Evolutionary conservation across 2,113 vertebrate genomes (phyloP), one percentile per base, ranked within the genome.

Genomic region (Mus spicilegus): DNA sequence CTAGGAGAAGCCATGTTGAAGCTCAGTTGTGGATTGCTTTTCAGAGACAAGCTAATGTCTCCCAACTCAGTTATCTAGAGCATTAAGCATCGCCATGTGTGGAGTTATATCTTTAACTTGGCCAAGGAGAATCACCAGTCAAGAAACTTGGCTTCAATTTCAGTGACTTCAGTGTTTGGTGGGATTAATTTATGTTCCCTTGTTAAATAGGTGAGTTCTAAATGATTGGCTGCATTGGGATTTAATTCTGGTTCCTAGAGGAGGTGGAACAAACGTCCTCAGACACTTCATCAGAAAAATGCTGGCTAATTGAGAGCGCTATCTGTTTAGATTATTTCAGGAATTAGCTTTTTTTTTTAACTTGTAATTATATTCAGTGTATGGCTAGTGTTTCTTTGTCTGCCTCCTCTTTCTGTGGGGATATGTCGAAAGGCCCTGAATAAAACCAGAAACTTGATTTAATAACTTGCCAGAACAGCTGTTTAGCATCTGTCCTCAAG

Each of bases 181-280:
- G 88, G 70, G 84, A 94, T 96, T 51, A 0, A 0, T 94, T 98
- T 87, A 94, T 67, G 63, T 98, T 90, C 33, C 87, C 73, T 70
- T 92, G 20, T 91, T 95, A 96, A 96, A 91, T 80, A 96, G 97
- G 93, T 97, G 12, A 97, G 97, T 94, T 98, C 89, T 95, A 95
- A 97, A 96, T 97, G 51, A 97, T 30, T 3, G 33, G 80, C 90
- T 97, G 78, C 98, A 94, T 87, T 95, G 84, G 61, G 95, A 97
- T 98, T 93, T 97, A 92, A 96, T 98, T 97, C 67, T 97, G 78
- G 82, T 97, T 91, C 20, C 96, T 96, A 88, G 94, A 28, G 46
- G 87, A 96, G 65, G 93, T 90, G 36, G 90, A 76, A 42, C 56
- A 85, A 95, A 67, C 96, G 81, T 61, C 13, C 28, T 56, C 20